These are phyloP conservation scores for Drosophila jambulina DNA, from an alignment of 1,140 invertebrate genomes.

Conservation along the genomic window DNA sequence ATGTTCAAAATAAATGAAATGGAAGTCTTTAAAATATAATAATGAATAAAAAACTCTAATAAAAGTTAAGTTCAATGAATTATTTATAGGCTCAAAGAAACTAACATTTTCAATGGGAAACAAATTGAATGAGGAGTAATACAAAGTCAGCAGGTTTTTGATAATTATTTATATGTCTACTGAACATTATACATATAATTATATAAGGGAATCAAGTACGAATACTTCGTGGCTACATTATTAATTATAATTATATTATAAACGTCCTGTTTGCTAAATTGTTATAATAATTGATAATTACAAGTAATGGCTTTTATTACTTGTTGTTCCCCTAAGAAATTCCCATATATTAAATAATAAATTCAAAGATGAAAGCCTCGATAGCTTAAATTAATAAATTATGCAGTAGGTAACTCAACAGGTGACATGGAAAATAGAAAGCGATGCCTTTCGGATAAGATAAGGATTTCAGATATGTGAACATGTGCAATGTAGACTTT, in stretches of 20 bases:
- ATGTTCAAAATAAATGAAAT: conserved; percentile 8
- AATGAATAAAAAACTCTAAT: neutral
- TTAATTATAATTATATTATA: too few relatives aligned
- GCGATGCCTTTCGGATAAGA: conserved; percentile 18
- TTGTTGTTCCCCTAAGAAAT: too few relatives aligned
- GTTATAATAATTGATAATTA: too few relatives aligned
- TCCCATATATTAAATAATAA: conserved; percentile 2
- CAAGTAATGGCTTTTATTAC: too few relatives aligned
- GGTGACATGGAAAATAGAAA: conserved; percentile 26
- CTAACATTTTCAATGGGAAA: neutral
- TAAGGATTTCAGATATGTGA: neutral
- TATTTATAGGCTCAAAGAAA: neutral
- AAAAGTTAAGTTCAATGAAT: neutral
- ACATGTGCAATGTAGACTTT: conserved; percentile 16
- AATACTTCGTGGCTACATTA: too few relatives aligned
- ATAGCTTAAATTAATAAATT: conserved; percentile 1
- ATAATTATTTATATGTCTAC: too few relatives aligned
- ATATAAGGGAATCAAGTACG: too few relatives aligned
- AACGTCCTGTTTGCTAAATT: too few relatives aligned
- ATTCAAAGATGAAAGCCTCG: neutral
- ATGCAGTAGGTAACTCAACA: conserved; percentile 5
- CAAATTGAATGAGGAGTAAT: neutral
- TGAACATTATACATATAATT: too few relatives aligned
- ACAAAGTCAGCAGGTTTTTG: too few relatives aligned
- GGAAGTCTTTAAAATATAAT: conserved; percentile 1